Conservation (phyloP, 2,113 vertebrate species). For the Cyphomyrus plagiostoma region DNA sequence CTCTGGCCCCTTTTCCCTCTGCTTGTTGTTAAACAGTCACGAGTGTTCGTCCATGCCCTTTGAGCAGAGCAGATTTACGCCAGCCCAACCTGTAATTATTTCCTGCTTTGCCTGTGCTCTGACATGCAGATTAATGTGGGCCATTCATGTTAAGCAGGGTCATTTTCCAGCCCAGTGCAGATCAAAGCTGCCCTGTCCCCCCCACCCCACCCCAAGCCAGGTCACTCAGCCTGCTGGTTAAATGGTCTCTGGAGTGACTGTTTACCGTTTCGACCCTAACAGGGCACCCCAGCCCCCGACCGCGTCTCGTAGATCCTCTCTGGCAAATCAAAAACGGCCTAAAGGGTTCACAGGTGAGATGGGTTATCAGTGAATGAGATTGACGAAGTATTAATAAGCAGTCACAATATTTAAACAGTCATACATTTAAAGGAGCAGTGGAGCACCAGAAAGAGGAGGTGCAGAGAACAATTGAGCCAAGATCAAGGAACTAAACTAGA, state of each 20-base stretch:
- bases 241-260: neutral
- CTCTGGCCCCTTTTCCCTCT: neutral
- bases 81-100: constrained; percentile 8
- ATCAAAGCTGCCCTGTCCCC: neutral
- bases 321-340: neutral
- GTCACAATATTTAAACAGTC: neutral
- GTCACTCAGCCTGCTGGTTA: neutral
- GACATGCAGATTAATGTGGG: constrained; percentile 15
- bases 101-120: neutral
- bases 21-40: neutral
- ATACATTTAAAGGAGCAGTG: neutral
- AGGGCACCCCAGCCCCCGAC: neutral
- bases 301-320: neutral
- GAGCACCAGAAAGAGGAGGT: neutral
- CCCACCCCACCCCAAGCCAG: neutral
- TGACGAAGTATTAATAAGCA: neutral
- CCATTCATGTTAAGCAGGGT: constrained; percentile 17
- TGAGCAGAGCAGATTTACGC: neutral
- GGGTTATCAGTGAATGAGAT: too few species aligned
- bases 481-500: neutral
- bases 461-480: neutral
- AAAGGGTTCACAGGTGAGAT: neutral
- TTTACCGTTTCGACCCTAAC: neutral
- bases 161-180: constrained; percentile 2
- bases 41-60: neutral